Base-by-base conservation (phyloP, 2,888 invertebrate species). In the Lampropteryx suffumata region DNA sequence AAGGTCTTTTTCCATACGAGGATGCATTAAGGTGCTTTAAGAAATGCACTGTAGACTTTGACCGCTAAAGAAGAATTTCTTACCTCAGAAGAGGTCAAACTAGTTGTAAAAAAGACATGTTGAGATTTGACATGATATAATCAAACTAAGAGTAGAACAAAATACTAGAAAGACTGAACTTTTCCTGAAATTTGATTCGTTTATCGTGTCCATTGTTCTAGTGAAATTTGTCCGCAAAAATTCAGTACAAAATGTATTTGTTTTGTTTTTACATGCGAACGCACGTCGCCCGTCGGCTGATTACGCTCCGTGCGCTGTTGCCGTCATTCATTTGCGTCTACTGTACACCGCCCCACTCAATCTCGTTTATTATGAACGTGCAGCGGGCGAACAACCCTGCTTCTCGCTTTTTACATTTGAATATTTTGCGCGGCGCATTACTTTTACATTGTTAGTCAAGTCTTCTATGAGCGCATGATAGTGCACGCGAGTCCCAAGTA, bases 281-380 rank as follows among this genome's bases (percentile, higher is more conserved):
- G 78, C 78, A 76, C 76, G 75, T 78, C 79, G 78, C 72, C 77
- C 69, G 84, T 64, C 79, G 80, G 76, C 83, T 86, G 85, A 88
- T 88, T 87, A 84, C 84, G 76, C 71, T 48, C 36, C 68, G 71
- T 71, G 69, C 77, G 71, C 73, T 76, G 79, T 80, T 76, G 72
- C 79, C 76, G 86, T 84, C 86, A 83, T 85, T 88, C 87, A 87
- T 86, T 88, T 84, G 79, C 75, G 79, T 79, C 78, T 78, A 72
- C 62, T 61, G 73, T 65, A 71, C 82, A 73, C 75, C 79, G 78
- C 82, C 82, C 82, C 77, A 80, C 85, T 87, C 87, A 84, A 85
- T 86, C 84, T 85, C 82, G 82, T 87, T 85, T 82, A 87, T 88
- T 85, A 87, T 82, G 80, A 82, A 82, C 85, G 79, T 78, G 82